Evolutionary conservation across 2,113 vertebrate species (phyloP).

Genomic region (Poecilia latipinna): DNA sequence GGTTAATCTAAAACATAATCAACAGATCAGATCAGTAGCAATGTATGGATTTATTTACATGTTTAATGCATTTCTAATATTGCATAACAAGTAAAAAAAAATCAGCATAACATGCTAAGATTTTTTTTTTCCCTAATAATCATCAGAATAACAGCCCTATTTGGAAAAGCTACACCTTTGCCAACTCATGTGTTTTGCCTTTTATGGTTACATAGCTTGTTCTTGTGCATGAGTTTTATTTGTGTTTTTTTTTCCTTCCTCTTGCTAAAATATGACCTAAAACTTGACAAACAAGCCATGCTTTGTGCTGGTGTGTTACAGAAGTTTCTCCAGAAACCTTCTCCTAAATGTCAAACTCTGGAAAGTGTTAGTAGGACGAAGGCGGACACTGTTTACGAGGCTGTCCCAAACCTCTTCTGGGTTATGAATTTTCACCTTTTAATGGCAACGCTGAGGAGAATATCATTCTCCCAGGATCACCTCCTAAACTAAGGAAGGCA

Average conservation of each 20-base stretch:
- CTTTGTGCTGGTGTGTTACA: slow-evolving; percentile 55
- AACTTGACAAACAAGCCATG: slow-evolving; percentile 49
- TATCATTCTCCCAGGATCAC: slow-evolving; percentile 19
- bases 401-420: background rate
- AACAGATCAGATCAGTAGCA: too few species aligned
- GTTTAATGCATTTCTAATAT: too few species aligned
- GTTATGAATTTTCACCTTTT: background rate
- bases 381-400: background rate
- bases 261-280: slow-evolving; percentile 25
- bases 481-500: slow-evolving; percentile 69
- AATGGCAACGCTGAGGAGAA: background rate
- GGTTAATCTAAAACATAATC: too few species aligned
- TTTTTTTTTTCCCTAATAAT: too few species aligned
- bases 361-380: background rate
- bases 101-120: too few species aligned
- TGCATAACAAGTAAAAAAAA: too few species aligned
- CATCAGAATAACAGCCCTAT: too few species aligned
- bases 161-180: slow-evolving; percentile 31
- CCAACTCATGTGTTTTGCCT: slow-evolving; percentile 6
- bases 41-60: too few species aligned
- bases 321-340: slow-evolving; percentile 29
- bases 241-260: background rate
- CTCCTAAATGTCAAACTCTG: slow-evolving; percentile 41
- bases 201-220: slow-evolving; percentile 15
- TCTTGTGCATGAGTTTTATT: slow-evolving; percentile 9